A percentile compares a stretch with the other conserved stretches of the same genome.
Evolutionary conservation across 2,888 invertebrate species (phyloP).

Genomic region (Drosophila nigricruria): DNA sequence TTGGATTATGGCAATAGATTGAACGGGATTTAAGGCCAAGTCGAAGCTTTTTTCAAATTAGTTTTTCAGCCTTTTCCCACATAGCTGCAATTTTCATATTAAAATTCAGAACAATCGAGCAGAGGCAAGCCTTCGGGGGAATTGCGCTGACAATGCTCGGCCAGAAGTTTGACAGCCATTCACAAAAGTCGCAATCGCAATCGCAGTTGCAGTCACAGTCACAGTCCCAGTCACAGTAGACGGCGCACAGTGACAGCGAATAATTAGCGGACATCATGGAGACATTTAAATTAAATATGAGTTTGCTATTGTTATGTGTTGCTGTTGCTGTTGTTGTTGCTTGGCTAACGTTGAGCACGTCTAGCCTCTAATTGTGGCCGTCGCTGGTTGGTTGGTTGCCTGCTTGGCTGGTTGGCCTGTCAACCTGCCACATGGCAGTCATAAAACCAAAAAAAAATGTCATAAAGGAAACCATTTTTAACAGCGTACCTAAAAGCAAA

Average conservation of each 20-base stretch:
- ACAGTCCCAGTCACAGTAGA: conserved; percentile 46
- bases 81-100: conserved; percentile 52
- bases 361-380: conserved; percentile 68
- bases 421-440: conserved; percentile 66
- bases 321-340: conserved; percentile 17
- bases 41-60: conserved; percentile 71
- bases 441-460: conserved; percentile 71
- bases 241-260: conserved; percentile 61
- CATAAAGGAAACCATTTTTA: conserved; percentile 74
- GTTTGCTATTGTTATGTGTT: conserved; percentile 19
- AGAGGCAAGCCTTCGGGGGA: conserved; percentile 37
- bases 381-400: conserved; percentile 41
- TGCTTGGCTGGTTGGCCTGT: conserved; percentile 35
- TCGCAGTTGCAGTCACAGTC: conserved; percentile 30
- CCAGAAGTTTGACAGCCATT: conserved; percentile 42
- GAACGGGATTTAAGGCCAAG: conserved; percentile 67
- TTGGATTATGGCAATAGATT: conserved; percentile 73
- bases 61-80: conserved; percentile 58
- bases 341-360: conserved; percentile 39
- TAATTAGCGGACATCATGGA: conserved; percentile 71
- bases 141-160: conserved; percentile 38
- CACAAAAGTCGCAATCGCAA: conserved; percentile 11
- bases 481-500: conserved; percentile 23
- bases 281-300: conserved; percentile 74
- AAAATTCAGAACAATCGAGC: conserved; percentile 28